Conservation (phyloP, 2,888 invertebrate species). For the Gnatocerus cornutus region DNA sequence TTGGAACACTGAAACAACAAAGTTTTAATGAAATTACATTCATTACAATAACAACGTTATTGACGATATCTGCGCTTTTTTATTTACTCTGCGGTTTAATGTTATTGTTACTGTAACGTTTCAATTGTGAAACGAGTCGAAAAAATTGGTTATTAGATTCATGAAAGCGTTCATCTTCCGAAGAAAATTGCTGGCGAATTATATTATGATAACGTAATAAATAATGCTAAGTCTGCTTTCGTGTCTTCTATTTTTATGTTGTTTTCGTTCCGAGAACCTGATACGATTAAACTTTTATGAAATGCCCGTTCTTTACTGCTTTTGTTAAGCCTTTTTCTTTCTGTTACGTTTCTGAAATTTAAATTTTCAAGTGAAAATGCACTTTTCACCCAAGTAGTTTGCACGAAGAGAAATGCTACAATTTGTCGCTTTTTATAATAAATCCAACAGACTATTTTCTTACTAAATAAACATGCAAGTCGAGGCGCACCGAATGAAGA, state of each 20-base stretch:
- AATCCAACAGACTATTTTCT: too few relatives aligned
- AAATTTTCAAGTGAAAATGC: not conserved
- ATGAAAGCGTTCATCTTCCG: slow-evolving; percentile 39
- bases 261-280: slow-evolving; percentile 50
- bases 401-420: too few relatives aligned
- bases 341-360: too few relatives aligned
- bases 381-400: slow-evolving; percentile 4
- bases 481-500: too few relatives aligned
- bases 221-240: slow-evolving; percentile 49
- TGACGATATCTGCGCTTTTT: slow-evolving; percentile 14
- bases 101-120: slow-evolving; percentile 33
- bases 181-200: slow-evolving; percentile 46
- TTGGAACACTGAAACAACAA: slow-evolving; percentile 20
- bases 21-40: slow-evolving; percentile 20
- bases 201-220: slow-evolving; percentile 50
- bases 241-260: slow-evolving; percentile 50
- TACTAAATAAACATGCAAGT: too few relatives aligned
- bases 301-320: slow-evolving; percentile 41
- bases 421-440: too few relatives aligned
- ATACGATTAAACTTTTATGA: slow-evolving; percentile 51
- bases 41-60: slow-evolving; percentile 7
- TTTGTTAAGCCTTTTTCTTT: slow-evolving; percentile 4
- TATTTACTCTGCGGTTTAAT: slow-evolving; percentile 23
- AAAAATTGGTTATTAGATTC: slow-evolving; percentile 37
- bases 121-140: slow-evolving; percentile 29